Conservation (phyloP, 1,140 invertebrate genomes). For the Coptotermes formosanus region DNA sequence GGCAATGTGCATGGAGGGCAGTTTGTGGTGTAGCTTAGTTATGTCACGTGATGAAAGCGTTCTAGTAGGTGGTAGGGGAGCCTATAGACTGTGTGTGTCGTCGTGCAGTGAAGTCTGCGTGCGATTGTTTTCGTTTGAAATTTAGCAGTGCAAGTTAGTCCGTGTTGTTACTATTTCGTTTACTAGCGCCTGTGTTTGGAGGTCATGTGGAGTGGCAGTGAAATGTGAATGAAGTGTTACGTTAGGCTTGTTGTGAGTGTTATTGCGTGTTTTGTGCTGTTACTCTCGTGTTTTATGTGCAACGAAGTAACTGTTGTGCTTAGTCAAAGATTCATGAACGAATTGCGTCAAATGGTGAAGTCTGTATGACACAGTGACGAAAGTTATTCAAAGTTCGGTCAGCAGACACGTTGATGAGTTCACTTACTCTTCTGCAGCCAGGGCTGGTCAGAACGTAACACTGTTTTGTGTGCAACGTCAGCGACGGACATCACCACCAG, state of each 20-base stretch:
- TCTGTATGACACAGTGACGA: no score
- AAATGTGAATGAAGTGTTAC: not conserved
- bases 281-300: not conserved
- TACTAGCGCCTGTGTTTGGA: not conserved
- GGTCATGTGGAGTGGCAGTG: not conserved
- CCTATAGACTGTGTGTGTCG: not conserved
- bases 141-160: not conserved
- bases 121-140: not conserved
- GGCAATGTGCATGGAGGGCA: not conserved
- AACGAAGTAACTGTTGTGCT: not conserved
- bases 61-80: not conserved
- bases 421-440: not conserved
- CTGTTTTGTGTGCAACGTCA: constrained; percentile 32
- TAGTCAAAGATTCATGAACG: not conserved
- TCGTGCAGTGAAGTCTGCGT: not conserved
- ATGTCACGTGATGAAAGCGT: not conserved
- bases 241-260: not conserved
- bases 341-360: no score
- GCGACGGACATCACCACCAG: constrained; percentile 17
- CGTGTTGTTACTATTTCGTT: not conserved
- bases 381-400: no score
- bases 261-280: not conserved
- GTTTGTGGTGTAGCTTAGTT: not conserved
- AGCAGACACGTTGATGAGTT: not conserved
- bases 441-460: not conserved